phyloP scores from a whole-genome alignment of 2,888 invertebrate species.

The Meiosimyza platycephala region DNA sequence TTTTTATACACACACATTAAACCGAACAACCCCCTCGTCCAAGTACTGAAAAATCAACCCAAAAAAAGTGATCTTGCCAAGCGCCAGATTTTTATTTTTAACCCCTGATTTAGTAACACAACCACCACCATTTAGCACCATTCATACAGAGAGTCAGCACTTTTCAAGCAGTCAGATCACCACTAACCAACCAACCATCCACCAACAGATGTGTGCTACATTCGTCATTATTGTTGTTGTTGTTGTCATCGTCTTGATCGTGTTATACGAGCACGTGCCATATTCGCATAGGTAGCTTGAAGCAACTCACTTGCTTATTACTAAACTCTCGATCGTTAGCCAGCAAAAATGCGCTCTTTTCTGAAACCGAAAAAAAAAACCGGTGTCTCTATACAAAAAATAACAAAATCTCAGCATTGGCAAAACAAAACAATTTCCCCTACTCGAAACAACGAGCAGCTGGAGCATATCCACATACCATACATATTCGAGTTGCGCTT shows the following conservation, averaged over 20 bases:
- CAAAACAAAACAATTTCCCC: slow-evolving; percentile 24
- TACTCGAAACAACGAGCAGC: slow-evolving; percentile 30
- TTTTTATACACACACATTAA: slow-evolving; percentile 57
- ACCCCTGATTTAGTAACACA: slow-evolving; percentile 45
- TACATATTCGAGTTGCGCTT: slow-evolving; percentile 4
- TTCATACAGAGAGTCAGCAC: slow-evolving; percentile 36
- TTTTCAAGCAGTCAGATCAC: slow-evolving; percentile 34
- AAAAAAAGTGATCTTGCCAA: slow-evolving; percentile 40
- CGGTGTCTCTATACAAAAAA: slow-evolving; percentile 9
- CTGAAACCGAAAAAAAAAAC: background rate
- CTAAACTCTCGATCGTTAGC: too few relatives aligned
- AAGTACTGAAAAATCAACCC: slow-evolving; percentile 33
- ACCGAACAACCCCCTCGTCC: slow-evolving; percentile 51
- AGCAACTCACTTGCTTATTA: background rate
- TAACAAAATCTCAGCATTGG: background rate
- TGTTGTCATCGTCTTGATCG: slow-evolving; percentile 9
- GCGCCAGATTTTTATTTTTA: slow-evolving; percentile 52
- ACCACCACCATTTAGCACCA: slow-evolving; percentile 55
- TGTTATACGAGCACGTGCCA: slow-evolving; percentile 44
- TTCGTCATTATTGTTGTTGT: slow-evolving; percentile 12
- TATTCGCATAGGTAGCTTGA: slow-evolving; percentile 28
- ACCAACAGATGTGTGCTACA: slow-evolving; percentile 41
- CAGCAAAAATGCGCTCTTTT: background rate
- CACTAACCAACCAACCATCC: slow-evolving; percentile 16
- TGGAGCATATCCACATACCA: slow-evolving; percentile 18